phyloP scores from a whole-genome alignment of 2,113 vertebrate species.

The Cinclus mexicanus region DNA sequence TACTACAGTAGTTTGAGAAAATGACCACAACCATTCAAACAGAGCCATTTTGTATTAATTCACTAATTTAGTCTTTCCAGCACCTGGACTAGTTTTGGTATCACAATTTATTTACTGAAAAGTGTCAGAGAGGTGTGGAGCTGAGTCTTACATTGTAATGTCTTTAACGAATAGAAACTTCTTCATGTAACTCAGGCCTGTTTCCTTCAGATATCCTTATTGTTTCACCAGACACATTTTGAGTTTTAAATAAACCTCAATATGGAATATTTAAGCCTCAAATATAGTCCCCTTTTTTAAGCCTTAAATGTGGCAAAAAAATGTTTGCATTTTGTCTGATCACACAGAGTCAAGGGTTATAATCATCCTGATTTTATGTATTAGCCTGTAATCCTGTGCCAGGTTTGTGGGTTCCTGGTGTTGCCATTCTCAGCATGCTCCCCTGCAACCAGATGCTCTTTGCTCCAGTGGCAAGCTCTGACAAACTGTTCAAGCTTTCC shows the following conservation, averaged over 20 bases:
- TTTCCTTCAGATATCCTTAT: not conserved
- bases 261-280: not conserved
- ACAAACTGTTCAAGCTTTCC: not conserved
- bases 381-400: not conserved
- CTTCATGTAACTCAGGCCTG: not conserved
- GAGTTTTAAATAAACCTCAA: not conserved
- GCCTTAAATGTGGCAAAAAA: not conserved
- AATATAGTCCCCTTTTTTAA: not conserved
- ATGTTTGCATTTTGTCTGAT: not conserved
- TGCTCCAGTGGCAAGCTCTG: not conserved
- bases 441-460: not conserved
- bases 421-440: not conserved
- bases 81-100: not conserved
- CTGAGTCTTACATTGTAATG: not conserved
- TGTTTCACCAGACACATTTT: not conserved
- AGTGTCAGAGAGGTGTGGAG: accelerated
- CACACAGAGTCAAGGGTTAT: not conserved
- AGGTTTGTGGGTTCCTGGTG: not conserved
- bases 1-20: not conserved
- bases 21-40: not conserved
- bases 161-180: not conserved
- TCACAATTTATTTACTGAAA: not conserved
- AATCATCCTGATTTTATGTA: not conserved
- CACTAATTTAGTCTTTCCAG: not conserved
- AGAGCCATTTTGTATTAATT: not conserved